Conservation (phyloP, 2,113 vertebrate genomes). For the Tursiops truncatus region DNA sequence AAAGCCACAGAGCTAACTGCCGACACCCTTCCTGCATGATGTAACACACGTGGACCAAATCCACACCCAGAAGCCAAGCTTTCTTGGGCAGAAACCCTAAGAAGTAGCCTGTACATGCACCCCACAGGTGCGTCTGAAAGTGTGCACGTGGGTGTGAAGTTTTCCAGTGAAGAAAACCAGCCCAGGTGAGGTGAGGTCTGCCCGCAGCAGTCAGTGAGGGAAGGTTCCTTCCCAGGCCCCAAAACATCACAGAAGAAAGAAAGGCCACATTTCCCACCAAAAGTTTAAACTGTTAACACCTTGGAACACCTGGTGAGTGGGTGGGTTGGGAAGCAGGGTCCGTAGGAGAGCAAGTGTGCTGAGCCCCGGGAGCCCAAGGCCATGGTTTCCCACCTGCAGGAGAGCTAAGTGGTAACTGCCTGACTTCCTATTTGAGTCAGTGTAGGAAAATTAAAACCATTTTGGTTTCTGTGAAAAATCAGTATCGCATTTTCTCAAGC, state of each 20-base stretch:
- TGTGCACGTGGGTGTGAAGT: rapidly evolving
- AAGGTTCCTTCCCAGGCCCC: neutral
- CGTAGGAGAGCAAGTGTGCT: neutral
- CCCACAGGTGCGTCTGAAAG: neutral
- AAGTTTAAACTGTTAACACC: neutral
- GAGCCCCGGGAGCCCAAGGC: too few relatives aligned
- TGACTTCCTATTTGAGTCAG: neutral
- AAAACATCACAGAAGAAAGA: neutral
- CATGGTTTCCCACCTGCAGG: neutral
- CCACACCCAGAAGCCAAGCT: neutral
- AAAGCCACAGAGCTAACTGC: neutral
- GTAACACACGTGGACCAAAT: rapidly evolving
- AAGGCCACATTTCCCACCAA: neutral
- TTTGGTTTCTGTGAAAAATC: neutral
- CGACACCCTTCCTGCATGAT: rapidly evolving
- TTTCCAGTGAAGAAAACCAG: neutral
- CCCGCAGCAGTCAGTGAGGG: neutral
- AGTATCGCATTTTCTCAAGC: neutral
- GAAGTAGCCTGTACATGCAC: neutral
- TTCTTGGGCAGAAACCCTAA: too few relatives aligned
- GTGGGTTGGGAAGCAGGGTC: neutral
- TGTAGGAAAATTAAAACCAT: neutral
- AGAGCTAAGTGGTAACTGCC: neutral
- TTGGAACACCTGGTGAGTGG: neutral
- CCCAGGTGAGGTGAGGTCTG: too few relatives aligned